Evolutionary conservation across 2,888 invertebrate species (phyloP).

Genomic region (Drosophila suboccidentalis): DNA sequence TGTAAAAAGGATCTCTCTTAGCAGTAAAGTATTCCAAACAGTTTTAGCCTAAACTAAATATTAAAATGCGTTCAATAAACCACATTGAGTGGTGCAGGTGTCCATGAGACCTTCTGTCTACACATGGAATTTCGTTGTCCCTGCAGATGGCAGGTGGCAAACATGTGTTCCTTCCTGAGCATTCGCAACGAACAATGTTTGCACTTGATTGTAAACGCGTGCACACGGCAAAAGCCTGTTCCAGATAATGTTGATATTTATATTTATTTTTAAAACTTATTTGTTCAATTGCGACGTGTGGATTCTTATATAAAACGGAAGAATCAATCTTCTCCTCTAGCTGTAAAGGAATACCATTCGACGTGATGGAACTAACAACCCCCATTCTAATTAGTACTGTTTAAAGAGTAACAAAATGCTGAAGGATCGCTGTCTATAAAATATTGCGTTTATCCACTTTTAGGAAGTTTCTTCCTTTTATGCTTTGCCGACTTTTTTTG

Average conservation of each 20-base stretch:
- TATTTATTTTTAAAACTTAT: constrained; percentile 29
- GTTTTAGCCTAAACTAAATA: not conserved
- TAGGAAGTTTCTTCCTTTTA: constrained; percentile 13
- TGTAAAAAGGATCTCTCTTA: too few relatives aligned
- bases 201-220: not conserved
- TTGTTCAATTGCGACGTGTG: constrained; percentile 18
- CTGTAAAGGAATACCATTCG: not conserved
- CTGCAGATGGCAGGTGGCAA: not conserved
- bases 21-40: not conserved
- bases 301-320: constrained; percentile 16
- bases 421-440: not conserved
- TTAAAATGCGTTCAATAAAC: not conserved
- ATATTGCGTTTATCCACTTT: not conserved
- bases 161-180: constrained; percentile 4
- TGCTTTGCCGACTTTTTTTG: not conserved
- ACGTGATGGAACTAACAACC: constrained; percentile 20
- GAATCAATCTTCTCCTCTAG: not conserved
- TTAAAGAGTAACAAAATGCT: not conserved
- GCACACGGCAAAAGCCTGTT: constrained; percentile 12
- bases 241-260: constrained; percentile 7
- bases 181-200: constrained; percentile 7
- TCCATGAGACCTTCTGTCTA: not conserved
- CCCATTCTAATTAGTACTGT: constrained; percentile 13
- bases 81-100: not conserved
- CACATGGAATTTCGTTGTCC: not conserved